Base-by-base conservation (phyloP, 2,797 vertebrate genomes). In the Molothrus ater region DNA sequence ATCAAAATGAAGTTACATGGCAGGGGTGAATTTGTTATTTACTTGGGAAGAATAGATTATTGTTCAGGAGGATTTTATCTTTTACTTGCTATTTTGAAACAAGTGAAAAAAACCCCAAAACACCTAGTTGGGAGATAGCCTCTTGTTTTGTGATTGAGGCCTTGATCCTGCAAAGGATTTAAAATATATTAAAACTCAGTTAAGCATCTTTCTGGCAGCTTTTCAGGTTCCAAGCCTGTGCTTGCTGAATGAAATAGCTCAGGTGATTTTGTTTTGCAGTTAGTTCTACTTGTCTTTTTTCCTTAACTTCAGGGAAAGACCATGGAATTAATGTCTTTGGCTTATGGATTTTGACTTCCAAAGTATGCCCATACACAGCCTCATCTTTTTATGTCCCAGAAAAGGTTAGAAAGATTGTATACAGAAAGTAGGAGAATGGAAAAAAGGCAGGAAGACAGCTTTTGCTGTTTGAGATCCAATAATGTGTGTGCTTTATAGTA, bases 1-100 rank as follows among this genome's bases (percentile, higher is more conserved):
- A 83, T 91, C 65, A 86, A 96, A 96, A 94, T 95, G 84, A 93
- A 93, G 82, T 90, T 93, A 92, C 65, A 53, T 74, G 65, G 68
- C 22, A 73, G 65, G 8, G 26, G 31, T 90, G 91, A 92, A 69
- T 91, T 50, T 40, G 89, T 93, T 94, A 84, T 94, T 95, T 97
- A 85, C 72, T 91, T 88, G 53, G 73, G 47, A 93, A 94, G 56
- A 94, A 92, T 47, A 85, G 88, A 80, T 93, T 93, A 93, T 93
- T 93, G 53, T 82, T 94, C 59, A 54, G 78, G 63, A 89, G 68
- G 70, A 82, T 96, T 95, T 95, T 95, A 90, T 93, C 88, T 93
- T 93, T 88, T 80, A 50, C 8, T 28, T 82, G 42, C n/a, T 11
- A 24, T 85, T 95, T 88, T 0, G 1, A 63, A 93, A 80, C 8